Evolutionary conservation across 2,797 vertebrate genomes (phyloP).

Genomic region (Melanotaenia trifasciata): DNA sequence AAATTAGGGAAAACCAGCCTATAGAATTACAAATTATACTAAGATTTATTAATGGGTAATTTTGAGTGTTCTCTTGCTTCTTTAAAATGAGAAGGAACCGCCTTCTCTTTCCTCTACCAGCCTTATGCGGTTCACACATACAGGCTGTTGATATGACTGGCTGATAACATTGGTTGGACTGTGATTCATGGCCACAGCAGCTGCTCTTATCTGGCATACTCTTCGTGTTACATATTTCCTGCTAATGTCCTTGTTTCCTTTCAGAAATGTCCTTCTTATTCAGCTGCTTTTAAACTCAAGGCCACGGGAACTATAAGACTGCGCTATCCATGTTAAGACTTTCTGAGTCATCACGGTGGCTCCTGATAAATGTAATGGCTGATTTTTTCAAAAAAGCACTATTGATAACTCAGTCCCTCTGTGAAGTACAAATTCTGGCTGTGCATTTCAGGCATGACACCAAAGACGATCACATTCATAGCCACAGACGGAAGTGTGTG

Average conservation of each 20-base stretch:
- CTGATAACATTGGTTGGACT: constrained; percentile 60
- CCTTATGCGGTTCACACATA: constrained; percentile 13
- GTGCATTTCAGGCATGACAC: background rate
- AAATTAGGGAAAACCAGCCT: too few species aligned
- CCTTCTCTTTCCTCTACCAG: constrained; percentile 25
- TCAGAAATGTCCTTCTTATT: constrained; percentile 53
- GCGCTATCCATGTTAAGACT: constrained; percentile 26
- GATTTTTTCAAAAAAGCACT: constrained; percentile 17
- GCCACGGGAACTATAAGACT: constrained; percentile 29
- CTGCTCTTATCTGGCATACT: constrained; percentile 74
- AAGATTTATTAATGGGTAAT: background rate
- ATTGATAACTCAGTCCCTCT: constrained; percentile 47
- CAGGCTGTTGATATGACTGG: constrained; percentile 41
- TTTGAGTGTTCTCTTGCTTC: constrained; percentile 38
- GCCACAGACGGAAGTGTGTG: constrained; percentile 1
- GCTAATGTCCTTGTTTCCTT: constrained; percentile 56
- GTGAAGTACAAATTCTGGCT: constrained; percentile 26
- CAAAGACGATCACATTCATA: constrained; percentile 18
- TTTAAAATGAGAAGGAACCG: constrained; percentile 14
- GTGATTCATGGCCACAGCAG: constrained; percentile 71
- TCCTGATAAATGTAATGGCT: constrained; percentile 25
- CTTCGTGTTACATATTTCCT: constrained; percentile 58
- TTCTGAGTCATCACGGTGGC: constrained; percentile 19
- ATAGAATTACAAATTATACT: background rate
- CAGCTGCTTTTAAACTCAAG: constrained; percentile 45